These are phyloP conservation scores for Resseliella maxima DNA, from an alignment of 2,888 invertebrate genomes.

Conservation along the genomic window DNA sequence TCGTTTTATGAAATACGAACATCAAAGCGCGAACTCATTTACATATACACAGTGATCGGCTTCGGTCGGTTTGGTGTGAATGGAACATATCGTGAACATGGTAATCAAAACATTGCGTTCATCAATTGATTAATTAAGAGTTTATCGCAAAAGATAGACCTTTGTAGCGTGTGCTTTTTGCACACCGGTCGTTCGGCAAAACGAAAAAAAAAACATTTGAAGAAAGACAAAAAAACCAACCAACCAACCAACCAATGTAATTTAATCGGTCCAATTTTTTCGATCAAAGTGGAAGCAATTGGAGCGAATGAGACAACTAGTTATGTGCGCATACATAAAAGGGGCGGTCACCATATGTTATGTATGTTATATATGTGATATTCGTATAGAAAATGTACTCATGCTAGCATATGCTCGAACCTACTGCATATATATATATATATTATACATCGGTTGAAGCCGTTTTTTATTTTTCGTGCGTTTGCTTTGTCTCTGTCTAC, in stretches of 20 bases:
- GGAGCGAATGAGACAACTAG: slow-evolving; percentile 2
- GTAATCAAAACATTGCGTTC: slow-evolving; percentile 22
- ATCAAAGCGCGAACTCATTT: slow-evolving; percentile 11
- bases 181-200: not conserved
- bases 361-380: slow-evolving; percentile 3
- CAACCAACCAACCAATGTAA: not conserved
- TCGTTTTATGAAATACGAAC: not conserved
- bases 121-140: slow-evolving; percentile 49
- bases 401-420: slow-evolving; percentile 8
- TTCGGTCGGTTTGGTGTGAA: slow-evolving; percentile 2
- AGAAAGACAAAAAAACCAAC: not conserved
- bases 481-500: not conserved
- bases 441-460: not conserved
- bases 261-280: not conserved
- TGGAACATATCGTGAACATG: slow-evolving; percentile 36
- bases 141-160: slow-evolving; percentile 53
- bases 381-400: not conserved
- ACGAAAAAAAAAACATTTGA: not conserved
- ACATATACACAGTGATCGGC: not conserved
- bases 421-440: not conserved
- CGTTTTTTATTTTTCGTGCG: not conserved
- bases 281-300: not conserved
- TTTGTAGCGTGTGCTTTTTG: not conserved
- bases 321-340: not conserved
- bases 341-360: slow-evolving; percentile 53